Conservation (phyloP, 2,797 vertebrate species). For the Galago senegalensis region DNA sequence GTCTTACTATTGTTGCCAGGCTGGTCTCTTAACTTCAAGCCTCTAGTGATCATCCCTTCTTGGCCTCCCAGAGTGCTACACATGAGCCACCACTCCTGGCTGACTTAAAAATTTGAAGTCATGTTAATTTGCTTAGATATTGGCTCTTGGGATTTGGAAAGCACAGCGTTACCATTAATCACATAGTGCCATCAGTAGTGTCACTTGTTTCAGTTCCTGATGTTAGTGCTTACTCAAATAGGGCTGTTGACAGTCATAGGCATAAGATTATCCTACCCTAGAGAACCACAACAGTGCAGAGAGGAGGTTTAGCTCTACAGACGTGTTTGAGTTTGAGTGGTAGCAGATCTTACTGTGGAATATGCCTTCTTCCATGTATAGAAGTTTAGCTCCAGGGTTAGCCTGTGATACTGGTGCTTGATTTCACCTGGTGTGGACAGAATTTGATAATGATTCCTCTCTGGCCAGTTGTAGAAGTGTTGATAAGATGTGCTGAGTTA, state of each 20-base stretch:
- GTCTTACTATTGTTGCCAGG: too few species aligned
- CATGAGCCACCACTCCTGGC: too few species aligned
- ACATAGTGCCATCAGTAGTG: background rate
- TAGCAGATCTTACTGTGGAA: background rate
- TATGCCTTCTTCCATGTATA: background rate
- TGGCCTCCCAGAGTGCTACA: too few species aligned
- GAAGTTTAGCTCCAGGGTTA: background rate
- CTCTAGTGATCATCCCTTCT: too few species aligned
- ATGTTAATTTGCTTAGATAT: slow-evolving; percentile 10
- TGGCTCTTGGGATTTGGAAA: background rate
- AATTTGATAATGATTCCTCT: background rate
- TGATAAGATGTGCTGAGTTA: background rate
- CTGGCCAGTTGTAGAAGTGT: background rate
- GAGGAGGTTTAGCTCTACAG: background rate
- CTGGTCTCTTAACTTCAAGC: too few species aligned
- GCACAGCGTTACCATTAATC: background rate
- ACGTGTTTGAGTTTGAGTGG: background rate
- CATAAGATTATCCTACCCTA: background rate
- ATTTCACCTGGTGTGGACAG: background rate
- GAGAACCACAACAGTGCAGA: background rate
- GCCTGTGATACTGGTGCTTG: background rate
- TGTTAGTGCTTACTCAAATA: background rate
- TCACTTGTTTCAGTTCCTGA: background rate
- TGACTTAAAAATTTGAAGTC: background rate
- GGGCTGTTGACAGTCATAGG: background rate